Base-by-base conservation (phyloP, 2,888 invertebrate genomes). In the Polydesmus complanatus region DNA sequence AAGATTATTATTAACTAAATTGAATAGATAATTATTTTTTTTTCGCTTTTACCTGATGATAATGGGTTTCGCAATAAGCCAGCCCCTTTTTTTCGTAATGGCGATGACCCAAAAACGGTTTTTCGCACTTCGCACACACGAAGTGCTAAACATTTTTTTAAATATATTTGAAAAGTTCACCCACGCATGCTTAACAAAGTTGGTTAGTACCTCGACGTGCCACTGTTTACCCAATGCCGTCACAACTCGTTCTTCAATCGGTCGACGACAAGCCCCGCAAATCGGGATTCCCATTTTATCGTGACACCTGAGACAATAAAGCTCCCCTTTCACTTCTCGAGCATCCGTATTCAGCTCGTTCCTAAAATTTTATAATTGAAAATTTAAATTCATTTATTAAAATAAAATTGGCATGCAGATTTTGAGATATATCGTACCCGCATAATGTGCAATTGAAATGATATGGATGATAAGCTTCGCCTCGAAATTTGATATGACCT, bases 251-350 rank as follows among this genome's bases (percentile, higher is more conserved):
- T 98, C 98, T 75, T 99, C 98, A 67, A 98, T 97, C 1, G 98
- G 98, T 27, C 97, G 85, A 58, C 97, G 86, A 74, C 98, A 98
- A 58, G 98, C 98, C 27, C 97, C 98, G 75, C 98, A 99, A 68
- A 99, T 98, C n/a, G 98, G 97, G 66, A 99, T 95, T 27, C 97
- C 97, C 96, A 98, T 97, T 79, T 97, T 96, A 75, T 97, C 97
- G 72, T 97, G 96, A 73, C 97, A 98, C 60, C 97, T 84, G 66
- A 98, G 80, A 73, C 98, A 98, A 76, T 96, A 98, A 60, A 99
- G 77, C 70, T 97, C 96, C 69, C 90, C 86, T 72, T 90, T 86
- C 61, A 98, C 94, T 78, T 98, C 97, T 62, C 98, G 79, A 1
- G 97, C 97, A 69, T 94, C 94, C 61, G 90, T 86, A 74, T 93